Base-by-base conservation (phyloP, 2,888 invertebrate species). In the Campaea margaritaria region DNA sequence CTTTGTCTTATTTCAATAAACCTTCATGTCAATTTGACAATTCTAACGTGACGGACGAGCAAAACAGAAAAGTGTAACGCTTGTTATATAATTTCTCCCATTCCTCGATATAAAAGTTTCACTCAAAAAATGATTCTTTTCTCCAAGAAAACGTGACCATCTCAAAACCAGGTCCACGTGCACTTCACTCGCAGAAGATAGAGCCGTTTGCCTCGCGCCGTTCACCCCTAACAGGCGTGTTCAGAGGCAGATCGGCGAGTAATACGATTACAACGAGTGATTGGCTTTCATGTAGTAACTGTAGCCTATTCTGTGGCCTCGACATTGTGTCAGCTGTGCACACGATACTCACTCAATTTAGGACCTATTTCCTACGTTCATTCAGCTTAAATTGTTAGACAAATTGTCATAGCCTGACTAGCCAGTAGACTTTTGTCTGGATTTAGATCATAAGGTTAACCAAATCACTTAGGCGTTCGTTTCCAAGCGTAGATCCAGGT, bases 231-330 rank as follows among this genome's bases (percentile, higher is more conserved):
- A 36, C 55, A 51, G 38, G 44, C 52, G 51, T 51, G 51, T 55
- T 38, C 57, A 64, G 61, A 67, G 63, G 62, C 72, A 65, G 65
- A 70, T 68, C 68, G 66, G 81, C 75, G 73, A 67, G 69, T 79
- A 81, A 86, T 70, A 55, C 74, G 80, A 85, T 86, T 86, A 84
- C 60, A 63, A 67, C 80, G 83, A 74, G 65, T 80, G 84, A 83
- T 83, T 85, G 83, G 75, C 69, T 68, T 56, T 65, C 70, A 64
- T 10, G 14, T 44, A 55, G 13, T 31, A 31, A 44, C 60, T 56
- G 15, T 9, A 11, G 10, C 45, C 14, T 59, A 54, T 34, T 34
- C 59, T 54, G 46, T 44, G 58, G 31, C 28, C 13, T 15, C 34
- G 41, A 47, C 56, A 53, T 47, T 64, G 58, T 54, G 46, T 47